Percentiles rank a stretch among this genome's conserved stretches.
phyloP scores from a whole-genome alignment of 2,888 invertebrate species.

The Gibbula magus region DNA sequence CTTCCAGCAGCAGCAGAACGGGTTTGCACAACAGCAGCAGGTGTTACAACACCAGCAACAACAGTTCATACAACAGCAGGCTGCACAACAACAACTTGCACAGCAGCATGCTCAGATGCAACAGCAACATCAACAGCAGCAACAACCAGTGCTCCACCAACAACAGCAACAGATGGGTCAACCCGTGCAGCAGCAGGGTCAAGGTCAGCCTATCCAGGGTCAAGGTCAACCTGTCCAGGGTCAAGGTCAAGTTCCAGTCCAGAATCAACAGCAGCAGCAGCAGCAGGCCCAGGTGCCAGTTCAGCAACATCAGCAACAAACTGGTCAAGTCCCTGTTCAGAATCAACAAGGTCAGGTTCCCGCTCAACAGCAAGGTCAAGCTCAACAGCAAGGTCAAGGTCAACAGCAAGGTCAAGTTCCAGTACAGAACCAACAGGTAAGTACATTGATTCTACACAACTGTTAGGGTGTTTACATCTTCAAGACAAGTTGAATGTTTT shows the following conservation, averaged over 20 bases:
- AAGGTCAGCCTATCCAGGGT: slow-evolving; percentile 24
- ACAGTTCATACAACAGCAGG: slow-evolving; percentile 47
- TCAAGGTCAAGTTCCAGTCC: slow-evolving; percentile 22
- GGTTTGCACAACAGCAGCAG: slow-evolving; percentile 34
- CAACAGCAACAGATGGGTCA: slow-evolving; percentile 31
- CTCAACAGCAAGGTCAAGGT: slow-evolving; percentile 39
- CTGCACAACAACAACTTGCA: slow-evolving; percentile 29
- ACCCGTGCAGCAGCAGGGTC: slow-evolving; percentile 22
- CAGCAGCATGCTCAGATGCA: slow-evolving; percentile 29
- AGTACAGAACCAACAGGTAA: slow-evolving; percentile 24
- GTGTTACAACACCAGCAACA: slow-evolving; percentile 40
- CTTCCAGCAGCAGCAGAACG: slow-evolving; percentile 34
- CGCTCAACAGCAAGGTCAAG: slow-evolving; percentile 24
- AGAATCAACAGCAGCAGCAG: slow-evolving; percentile 37
- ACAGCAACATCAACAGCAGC: slow-evolving; percentile 13
- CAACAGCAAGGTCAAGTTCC: slow-evolving; percentile 29
- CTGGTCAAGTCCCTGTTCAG: slow-evolving; percentile 10
- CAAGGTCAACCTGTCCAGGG: not conserved
- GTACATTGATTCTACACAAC: not conserved
- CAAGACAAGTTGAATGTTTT: not conserved
- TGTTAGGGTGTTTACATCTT: not conserved
- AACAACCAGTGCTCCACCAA: slow-evolving; percentile 21
- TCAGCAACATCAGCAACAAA: slow-evolving; percentile 33
- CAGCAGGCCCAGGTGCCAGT: slow-evolving; percentile 49
- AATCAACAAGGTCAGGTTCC: slow-evolving; percentile 25